phyloP scores from a whole-genome alignment of 37 sponge, comb jelly and placozoan genomes.

The Corticium candelabrum region DNA sequence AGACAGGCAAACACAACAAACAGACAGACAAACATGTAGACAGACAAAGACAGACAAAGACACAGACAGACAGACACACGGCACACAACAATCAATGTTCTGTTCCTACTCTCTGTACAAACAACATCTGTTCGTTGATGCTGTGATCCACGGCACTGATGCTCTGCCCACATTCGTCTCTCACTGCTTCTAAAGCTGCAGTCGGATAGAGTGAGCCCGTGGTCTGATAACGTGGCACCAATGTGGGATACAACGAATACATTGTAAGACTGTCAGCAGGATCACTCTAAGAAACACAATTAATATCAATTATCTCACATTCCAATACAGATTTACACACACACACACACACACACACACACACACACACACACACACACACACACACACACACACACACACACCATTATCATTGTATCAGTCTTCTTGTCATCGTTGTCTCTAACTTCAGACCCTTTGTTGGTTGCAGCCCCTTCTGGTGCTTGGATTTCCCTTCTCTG shows the following conservation, averaged over 20 bases:
- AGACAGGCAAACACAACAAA: too few species aligned
- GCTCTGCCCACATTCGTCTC: not conserved
- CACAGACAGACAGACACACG: too few species aligned
- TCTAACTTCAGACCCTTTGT: too few species aligned
- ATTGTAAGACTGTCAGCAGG: too few species aligned
- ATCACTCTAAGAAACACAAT: too few species aligned
- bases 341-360: slow-evolving; percentile 5
- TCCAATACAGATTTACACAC: slow-evolving; percentile 5
- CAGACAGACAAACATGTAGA: too few species aligned
- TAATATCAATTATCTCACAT: not conserved
- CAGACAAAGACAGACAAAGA: too few species aligned
- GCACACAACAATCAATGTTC: too few species aligned
- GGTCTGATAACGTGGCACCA: not conserved
- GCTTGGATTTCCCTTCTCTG: too few species aligned
- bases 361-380: slow-evolving; percentile 5
- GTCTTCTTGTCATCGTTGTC: too few species aligned
- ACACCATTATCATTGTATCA: too few species aligned
- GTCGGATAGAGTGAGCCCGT: not conserved
- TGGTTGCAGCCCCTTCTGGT: too few species aligned
- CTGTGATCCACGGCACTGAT: not conserved
- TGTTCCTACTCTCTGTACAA: not conserved
- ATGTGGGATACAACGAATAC: not conserved
- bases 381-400: slow-evolving; percentile 5
- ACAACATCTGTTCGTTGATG: not conserved
- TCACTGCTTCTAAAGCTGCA: not conserved